Percentiles rank a stretch among this genome's conserved stretches.
These are phyloP conservation scores for Bradysia coprophila DNA, from an alignment of 1,140 invertebrate species.

Conservation along the genomic window DNA sequence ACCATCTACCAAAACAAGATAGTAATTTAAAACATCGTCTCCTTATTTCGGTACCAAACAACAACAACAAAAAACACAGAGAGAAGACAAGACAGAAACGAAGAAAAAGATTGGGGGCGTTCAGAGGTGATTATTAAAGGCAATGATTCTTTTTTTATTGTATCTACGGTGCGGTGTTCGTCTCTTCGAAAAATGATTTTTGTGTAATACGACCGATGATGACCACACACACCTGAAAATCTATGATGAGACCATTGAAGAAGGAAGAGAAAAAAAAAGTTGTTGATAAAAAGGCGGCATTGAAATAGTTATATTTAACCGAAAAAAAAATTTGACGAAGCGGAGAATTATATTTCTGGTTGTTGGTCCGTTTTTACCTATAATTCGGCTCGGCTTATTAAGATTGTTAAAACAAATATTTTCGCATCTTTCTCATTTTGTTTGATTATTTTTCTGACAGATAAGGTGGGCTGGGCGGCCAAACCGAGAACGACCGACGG, in stretches of 20 bases:
- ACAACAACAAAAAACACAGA: too few species aligned
- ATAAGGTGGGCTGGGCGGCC: too few species aligned
- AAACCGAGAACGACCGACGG: too few species aligned
- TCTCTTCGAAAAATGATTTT: background rate
- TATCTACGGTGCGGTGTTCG: too few species aligned
- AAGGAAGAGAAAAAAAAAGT: background rate
- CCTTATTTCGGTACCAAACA: background rate
- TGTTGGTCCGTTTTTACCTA: background rate
- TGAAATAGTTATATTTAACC: too few species aligned
- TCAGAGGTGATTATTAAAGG: background rate
- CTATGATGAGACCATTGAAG: too few species aligned
- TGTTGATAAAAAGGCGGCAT: background rate
- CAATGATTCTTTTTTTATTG: background rate
- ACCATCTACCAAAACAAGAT: background rate
- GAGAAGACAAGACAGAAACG: too few species aligned
- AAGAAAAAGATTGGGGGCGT: background rate
- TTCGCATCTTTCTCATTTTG: background rate
- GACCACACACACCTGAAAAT: background rate
- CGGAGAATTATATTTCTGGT: too few species aligned
- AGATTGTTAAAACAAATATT: background rate
- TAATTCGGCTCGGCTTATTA: background rate
- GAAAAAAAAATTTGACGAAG: too few species aligned
- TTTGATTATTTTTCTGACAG: too few species aligned
- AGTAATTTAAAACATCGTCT: background rate
- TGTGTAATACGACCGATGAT: background rate